These are phyloP conservation scores for Leptopilina clavipes DNA, from an alignment of 1,140 invertebrate genomes.

Conservation along the genomic window DNA sequence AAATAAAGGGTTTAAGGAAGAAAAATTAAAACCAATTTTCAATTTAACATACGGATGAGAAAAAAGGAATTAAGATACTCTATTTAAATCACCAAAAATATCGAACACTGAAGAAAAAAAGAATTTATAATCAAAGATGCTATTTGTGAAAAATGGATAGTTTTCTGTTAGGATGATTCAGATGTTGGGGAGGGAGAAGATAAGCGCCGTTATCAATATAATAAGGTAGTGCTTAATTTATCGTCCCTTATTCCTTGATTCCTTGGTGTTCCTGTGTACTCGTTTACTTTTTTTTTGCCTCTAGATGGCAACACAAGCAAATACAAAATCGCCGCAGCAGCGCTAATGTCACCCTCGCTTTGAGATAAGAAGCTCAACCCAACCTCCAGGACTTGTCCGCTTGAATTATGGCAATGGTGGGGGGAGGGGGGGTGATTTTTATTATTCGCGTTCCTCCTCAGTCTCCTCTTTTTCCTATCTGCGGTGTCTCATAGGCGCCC, in stretches of 20 bases:
- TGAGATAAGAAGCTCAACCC: constrained; percentile 73
- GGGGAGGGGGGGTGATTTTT: constrained; percentile 73
- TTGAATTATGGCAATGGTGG: constrained; percentile 74
- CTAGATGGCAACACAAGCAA: constrained; percentile 53
- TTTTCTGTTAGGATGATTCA: no score
- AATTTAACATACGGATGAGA: no score
- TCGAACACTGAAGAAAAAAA: no score
- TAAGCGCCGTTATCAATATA: constrained; percentile 68
- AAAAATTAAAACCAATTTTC: no score
- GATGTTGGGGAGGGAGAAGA: no score
- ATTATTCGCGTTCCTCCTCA: constrained; percentile 68
- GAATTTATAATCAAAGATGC: no score
- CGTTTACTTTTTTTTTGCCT: constrained; percentile 39
- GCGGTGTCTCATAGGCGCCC: constrained; percentile 53
- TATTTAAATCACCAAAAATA: no score
- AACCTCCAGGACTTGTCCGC: constrained; percentile 64
- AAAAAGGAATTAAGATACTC: no score
- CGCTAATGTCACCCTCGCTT: constrained; percentile 70
- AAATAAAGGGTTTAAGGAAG: no score
- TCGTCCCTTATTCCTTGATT: constrained; percentile 44
- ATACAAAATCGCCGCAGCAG: constrained; percentile 71
- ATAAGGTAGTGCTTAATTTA: constrained; percentile 65
- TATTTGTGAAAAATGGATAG: no score
- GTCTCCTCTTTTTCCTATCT: constrained; percentile 56
- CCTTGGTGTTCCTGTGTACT: no score